Percentiles rank a stretch among this genome's conserved stretches.
These are phyloP conservation scores for Rugalucina vietnamica DNA, from an alignment of 2,888 invertebrate genomes.

Conservation along the genomic window DNA sequence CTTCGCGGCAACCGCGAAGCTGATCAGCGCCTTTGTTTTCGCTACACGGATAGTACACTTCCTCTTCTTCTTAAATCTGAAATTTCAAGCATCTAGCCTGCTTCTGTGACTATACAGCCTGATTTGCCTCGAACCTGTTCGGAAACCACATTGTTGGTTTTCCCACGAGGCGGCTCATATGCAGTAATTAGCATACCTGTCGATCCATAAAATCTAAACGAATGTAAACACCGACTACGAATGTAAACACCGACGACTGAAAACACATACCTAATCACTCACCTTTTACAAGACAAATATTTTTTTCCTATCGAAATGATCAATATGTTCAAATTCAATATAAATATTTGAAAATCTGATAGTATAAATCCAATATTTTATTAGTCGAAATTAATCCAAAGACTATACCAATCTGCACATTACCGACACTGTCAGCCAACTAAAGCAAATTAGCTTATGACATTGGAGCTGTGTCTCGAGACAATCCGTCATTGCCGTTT, in stretches of 20 bases:
- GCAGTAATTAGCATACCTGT: background rate
- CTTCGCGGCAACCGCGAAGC: too few relatives aligned
- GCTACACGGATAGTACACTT: too few relatives aligned
- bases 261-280: background rate
- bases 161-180: too few relatives aligned
- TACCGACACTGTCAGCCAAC: background rate
- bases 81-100: too few relatives aligned
- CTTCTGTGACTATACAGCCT: too few relatives aligned
- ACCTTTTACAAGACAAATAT: background rate
- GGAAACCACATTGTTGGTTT: too few relatives aligned
- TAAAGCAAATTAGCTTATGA: slow-evolving; percentile 11
- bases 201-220: background rate
- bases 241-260: background rate
- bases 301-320: background rate
- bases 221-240: background rate
- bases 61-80: too few relatives aligned
- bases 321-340: slow-evolving; percentile 5
- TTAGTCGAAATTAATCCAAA: background rate
- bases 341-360: slow-evolving; percentile 12
- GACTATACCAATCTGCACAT: background rate
- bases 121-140: too few relatives aligned
- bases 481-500: too few relatives aligned
- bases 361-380: slow-evolving; percentile 15
- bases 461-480: too few relatives aligned
- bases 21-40: too few relatives aligned